Evolutionary conservation across 2,113 vertebrate genomes (phyloP), one percentile per base, ranked within the genome.

Genomic region (Prionailurus bengalensis): DNA sequence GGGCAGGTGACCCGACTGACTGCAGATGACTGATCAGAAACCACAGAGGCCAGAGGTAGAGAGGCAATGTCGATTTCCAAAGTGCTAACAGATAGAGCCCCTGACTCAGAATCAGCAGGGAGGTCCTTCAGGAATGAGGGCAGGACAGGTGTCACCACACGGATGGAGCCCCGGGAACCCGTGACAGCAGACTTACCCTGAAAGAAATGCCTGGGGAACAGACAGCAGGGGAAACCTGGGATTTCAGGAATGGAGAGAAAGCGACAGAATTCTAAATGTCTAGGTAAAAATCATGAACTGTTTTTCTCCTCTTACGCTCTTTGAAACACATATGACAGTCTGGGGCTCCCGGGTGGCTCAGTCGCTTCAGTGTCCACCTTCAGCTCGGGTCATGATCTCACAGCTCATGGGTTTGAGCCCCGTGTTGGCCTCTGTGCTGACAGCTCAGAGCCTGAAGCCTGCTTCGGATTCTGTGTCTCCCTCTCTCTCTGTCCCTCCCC

Each of bases 151-250:
- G 53, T 74, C 73, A 31, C 14, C 27, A 17, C 25, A 15, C 9
- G 4, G 42, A 4, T 7, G 42, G 74, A 78, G 29, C 27, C 25
- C 25, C 14, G 8, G 27, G 74, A 31, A 31, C 42, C 27, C 17
- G 5, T 1, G 7, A 23, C 63, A 68, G 16, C 61, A 15, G 1
- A 5, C 6, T 0, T 10, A 8, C 53, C 29, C 31, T 39, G 11
- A 23, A 31, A 21, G 31, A 73, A 36, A 29, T 5, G 8, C 80
- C 36, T 8, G 2, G 31, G 51, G 33, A 65, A 31, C 9, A 1
- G 25, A 31, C 4, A 33, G 31, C 42, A 51, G 33, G 25, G 53
- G 42, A 31, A 13, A 65, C 6, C 0, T 29, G 70, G 25, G 51
- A 15, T 29, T 7, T 63, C 42, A 3, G 42, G 31, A 13, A 42